Percentiles rank a stretch among this genome's conserved stretches.
These are phyloP conservation scores for Drosophila biarmipes DNA, from an alignment of 1,140 invertebrate species.

Conservation along the genomic window DNA sequence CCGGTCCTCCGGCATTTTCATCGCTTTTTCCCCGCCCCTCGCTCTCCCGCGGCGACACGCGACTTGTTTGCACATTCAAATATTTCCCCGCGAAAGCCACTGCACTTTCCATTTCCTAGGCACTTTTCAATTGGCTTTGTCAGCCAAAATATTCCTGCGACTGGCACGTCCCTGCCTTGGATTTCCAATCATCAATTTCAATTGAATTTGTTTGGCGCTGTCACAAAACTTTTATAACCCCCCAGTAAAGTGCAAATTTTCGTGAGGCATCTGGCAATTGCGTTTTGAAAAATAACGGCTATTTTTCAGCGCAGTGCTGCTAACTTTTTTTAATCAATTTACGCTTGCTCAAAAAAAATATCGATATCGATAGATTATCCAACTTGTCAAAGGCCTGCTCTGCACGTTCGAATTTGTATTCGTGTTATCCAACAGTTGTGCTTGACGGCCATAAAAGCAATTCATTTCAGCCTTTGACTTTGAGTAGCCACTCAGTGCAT, in stretches of 20 bases:
- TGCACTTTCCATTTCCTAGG: slow-evolving; percentile 14
- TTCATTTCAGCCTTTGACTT: slow-evolving; percentile 22
- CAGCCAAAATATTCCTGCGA: slow-evolving; percentile 10
- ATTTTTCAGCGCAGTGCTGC: not conserved
- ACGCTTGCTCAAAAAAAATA: not conserved
- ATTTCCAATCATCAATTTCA: slow-evolving; percentile 71
- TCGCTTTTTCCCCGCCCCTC: slow-evolving; percentile 20
- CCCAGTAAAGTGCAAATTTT: slow-evolving; percentile 43
- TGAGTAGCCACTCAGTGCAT: slow-evolving; percentile 12
- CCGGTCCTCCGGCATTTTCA: slow-evolving; percentile 18
- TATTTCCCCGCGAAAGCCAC: slow-evolving; percentile 10
- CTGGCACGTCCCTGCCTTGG: slow-evolving; percentile 26
- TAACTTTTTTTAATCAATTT: slow-evolving; percentile 16
- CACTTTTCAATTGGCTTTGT: slow-evolving; percentile 26
- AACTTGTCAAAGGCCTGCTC: not conserved
- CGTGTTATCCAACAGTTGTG: not conserved
- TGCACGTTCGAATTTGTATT: not conserved
- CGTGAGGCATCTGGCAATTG: slow-evolving; percentile 16
- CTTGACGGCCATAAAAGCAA: slow-evolving; percentile 1
- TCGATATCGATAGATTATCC: slow-evolving; percentile 19
- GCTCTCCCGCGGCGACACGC: slow-evolving; percentile 29
- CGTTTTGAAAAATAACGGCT: not conserved
- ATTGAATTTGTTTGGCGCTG: slow-evolving; percentile 43
- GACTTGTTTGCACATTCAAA: slow-evolving; percentile 27
- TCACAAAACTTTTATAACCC: slow-evolving; percentile 44